Evolutionary conservation across 2,797 vertebrate species (phyloP), one percentile per base, ranked within the genome.

Genomic region (Phrynocephalus vlangalii): DNA sequence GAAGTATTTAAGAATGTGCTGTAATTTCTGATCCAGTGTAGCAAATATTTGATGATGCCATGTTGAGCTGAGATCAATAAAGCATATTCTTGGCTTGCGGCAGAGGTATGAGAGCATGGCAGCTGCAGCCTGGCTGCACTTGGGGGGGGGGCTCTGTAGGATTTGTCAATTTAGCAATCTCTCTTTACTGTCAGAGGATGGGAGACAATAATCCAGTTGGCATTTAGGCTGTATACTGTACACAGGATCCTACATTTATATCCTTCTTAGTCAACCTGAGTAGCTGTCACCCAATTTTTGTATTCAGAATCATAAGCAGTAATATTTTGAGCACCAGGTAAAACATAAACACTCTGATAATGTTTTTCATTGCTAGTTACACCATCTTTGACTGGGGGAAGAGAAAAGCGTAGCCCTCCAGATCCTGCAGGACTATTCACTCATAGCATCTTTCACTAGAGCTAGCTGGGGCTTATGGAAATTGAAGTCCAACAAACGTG

Each of bases 1-100:
- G 78, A 75, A 85, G 78, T 52, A 81, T 88, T 88, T 81, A 68
- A 80, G 68, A 81, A 68, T 48, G 16, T 75, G 70, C 38, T 22
- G 83, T 68, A 33, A 38, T 88, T 88, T 85, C 48, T 68, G 63
- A 52, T 33, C 30, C 70, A 28, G 38, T 26, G n/a, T 15, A 73
- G 5, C 75, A 70, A 84, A 79, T 88, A 63, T 71, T 78, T 30
- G 13, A 66, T 56, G 10, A 48, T 44, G 10, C 20, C 11, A 6
- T 30, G 33, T 33, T 50, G 56, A 5, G 20, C 44, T 52, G 70
- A 80, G 38, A 80, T 50, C 83, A 88, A 66, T n/a, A 79, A 84
- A 38, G 24, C 5, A 38, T 67, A 52, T 44, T 5, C 72, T 83
- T 83, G 73, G 24, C 80, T 52, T 48, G 28, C 60, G 5, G 26